Conservation (phyloP, 2,113 vertebrate genomes). For the Mirounga angustirostris region DNA sequence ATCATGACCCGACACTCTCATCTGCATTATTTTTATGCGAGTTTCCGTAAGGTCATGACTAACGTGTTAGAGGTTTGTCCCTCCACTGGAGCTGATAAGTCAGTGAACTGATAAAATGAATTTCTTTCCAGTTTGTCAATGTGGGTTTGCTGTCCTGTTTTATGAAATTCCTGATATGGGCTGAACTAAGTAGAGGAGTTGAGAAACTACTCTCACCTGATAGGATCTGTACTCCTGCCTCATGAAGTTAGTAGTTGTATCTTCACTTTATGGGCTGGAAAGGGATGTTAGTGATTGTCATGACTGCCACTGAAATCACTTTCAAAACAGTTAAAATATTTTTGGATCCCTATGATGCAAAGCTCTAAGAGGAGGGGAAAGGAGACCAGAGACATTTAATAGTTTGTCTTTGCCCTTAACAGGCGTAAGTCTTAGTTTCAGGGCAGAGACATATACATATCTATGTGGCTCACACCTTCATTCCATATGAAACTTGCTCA, state of each 20-base stretch:
- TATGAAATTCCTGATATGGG: not conserved
- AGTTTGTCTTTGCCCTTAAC: not conserved
- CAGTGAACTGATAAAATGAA: not conserved
- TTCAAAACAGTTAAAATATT: not conserved
- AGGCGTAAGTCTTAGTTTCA: not conserved
- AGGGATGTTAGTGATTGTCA: not conserved
- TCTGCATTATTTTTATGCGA: not conserved
- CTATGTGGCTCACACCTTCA: fast-evolving
- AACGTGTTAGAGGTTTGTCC: not conserved
- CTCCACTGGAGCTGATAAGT: not conserved
- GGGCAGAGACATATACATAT: not conserved
- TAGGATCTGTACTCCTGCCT: not conserved
- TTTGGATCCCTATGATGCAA: not conserved
- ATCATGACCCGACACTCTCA: not conserved
- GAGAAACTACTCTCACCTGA: not conserved
- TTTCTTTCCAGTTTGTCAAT: not conserved
- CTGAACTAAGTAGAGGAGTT: not conserved
- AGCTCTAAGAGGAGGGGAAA: not conserved
- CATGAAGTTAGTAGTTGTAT: not conserved
- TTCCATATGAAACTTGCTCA: not conserved
- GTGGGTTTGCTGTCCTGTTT: not conserved
- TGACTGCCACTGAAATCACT: not conserved
- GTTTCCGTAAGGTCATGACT: not conserved
- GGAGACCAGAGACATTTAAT: not conserved
- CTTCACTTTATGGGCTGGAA: not conserved